These are phyloP conservation scores for Ctenochaetus hawaiiensis DNA, from an alignment of 2,797 vertebrate genomes.

Conservation along the genomic window DNA sequence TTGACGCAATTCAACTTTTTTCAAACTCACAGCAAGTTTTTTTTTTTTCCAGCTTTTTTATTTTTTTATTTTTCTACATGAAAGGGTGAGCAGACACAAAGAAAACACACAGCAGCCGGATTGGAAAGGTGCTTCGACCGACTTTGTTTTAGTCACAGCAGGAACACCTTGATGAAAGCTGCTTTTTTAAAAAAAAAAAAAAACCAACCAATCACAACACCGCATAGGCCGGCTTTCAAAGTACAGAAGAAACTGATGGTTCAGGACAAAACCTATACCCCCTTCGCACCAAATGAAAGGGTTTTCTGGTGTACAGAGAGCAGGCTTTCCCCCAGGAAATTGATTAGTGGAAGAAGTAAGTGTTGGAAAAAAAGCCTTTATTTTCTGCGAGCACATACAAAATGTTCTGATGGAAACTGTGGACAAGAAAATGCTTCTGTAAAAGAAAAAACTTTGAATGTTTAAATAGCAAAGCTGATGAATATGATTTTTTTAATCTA, in stretches of 20 bases:
- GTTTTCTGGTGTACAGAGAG: conserved; percentile 27
- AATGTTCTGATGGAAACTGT: neutral
- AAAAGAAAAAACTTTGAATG: neutral
- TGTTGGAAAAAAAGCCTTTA: neutral
- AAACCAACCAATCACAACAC: conserved; percentile 39
- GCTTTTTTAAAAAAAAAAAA: too few species aligned
- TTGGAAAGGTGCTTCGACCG: conserved; percentile 45
- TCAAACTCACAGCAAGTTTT: conserved; percentile 33
- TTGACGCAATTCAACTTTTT: conserved; percentile 28
- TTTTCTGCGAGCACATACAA: conserved; percentile 10
- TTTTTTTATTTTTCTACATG: conserved; percentile 68
- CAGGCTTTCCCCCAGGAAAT: conserved; percentile 6
- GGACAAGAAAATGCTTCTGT: neutral
- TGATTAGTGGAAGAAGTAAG: conserved; percentile 3
- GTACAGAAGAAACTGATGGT: conserved; percentile 4
- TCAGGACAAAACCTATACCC: conserved; percentile 17
- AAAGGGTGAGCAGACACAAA: conserved; percentile 64
- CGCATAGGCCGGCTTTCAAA: conserved; percentile 25
- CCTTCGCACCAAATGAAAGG: conserved; percentile 32
- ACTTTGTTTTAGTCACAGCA: conserved; percentile 62
- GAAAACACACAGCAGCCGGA: conserved; percentile 32
- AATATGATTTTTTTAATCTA: neutral
- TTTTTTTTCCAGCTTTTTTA: neutral
- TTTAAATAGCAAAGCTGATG: conserved; percentile 2
- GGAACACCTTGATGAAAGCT: conserved; percentile 53